These are phyloP conservation scores for Selene dorsalis DNA, from an alignment of 2,797 vertebrate species.

Conservation along the genomic window DNA sequence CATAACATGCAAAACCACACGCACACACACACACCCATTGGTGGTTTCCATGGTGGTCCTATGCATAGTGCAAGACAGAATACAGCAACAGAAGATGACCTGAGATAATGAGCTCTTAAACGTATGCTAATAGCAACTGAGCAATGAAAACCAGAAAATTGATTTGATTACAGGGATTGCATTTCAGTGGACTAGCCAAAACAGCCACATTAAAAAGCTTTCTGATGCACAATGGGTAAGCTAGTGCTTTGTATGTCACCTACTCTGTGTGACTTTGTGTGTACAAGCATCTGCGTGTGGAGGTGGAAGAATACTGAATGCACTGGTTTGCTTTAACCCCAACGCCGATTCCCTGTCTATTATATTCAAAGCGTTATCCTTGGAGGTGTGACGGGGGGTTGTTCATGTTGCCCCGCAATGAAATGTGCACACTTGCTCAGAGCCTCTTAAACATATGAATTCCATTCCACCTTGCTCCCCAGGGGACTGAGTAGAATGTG, in stretches of 20 bases:
- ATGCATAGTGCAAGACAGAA: constrained; percentile 30
- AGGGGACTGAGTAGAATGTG: constrained; percentile 71
- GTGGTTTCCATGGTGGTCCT: constrained; percentile 18
- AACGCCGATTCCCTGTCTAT: constrained; percentile 56
- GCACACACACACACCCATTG: constrained; percentile 2
- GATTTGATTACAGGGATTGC: constrained; percentile 63
- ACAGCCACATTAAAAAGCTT: constrained; percentile 57
- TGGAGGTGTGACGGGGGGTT: constrained; percentile 33
- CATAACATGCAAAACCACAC: constrained; percentile 15
- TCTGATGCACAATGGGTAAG: constrained; percentile 49
- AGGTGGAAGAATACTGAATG: constrained; percentile 48
- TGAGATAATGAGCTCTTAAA: constrained; percentile 63
- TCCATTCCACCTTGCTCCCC: constrained; percentile 75
- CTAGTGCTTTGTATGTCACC: constrained; percentile 60
- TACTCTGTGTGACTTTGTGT: constrained; percentile 49
- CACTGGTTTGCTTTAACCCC: constrained; percentile 37
- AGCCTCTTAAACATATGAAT: constrained; percentile 77
- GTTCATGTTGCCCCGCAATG: constrained; percentile 36
- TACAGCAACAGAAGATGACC: constrained; percentile 57
- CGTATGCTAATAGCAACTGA: constrained; percentile 65
- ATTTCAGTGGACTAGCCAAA: constrained; percentile 60
- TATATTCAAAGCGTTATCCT: constrained; percentile 65
- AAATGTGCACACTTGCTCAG: constrained; percentile 70
- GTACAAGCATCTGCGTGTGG: constrained; percentile 58
- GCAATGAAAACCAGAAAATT: constrained; percentile 63